A percentile compares a stretch with the other conserved stretches of the same genome.
phyloP scores from a whole-genome alignment of 2,797 vertebrate genomes.

The Argentina silus region DNA sequence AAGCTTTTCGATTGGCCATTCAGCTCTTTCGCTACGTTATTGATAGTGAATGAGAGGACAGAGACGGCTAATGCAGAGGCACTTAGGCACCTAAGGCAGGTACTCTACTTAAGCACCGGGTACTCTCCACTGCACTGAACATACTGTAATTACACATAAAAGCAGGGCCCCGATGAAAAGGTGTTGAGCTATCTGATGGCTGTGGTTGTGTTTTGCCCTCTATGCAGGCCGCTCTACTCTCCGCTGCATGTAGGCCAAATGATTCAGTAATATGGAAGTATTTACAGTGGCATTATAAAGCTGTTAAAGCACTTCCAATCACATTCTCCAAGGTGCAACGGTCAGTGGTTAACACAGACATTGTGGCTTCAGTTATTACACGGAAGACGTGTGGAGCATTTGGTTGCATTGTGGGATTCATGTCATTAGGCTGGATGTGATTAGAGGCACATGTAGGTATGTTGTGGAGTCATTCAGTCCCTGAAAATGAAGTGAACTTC shows the following conservation, averaged over 20 bases:
- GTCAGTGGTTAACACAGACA: not conserved
- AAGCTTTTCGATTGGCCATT: constrained; percentile 11
- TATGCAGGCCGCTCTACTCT: not conserved
- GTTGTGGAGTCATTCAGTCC: too few relatives aligned
- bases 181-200: constrained; percentile 10
- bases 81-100: constrained; percentile 14
- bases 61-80: constrained; percentile 8
- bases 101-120: not conserved
- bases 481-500: too few relatives aligned
- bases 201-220: not conserved
- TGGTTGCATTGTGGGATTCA: too few relatives aligned
- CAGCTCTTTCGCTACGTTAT: constrained; percentile 4
- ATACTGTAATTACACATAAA: constrained; percentile 26
- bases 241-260: not conserved
- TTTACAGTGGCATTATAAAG: not conserved
- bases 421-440: too few relatives aligned
- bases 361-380: not conserved
- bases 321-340: not conserved
- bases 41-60: constrained; percentile 11
- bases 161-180: constrained; percentile 7
- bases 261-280: not conserved
- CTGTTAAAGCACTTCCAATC: not conserved
- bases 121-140: not conserved
- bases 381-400: not conserved
- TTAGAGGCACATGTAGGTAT: too few relatives aligned